Percentiles rank a stretch among this genome's conserved stretches.
Evolutionary conservation across 2,113 vertebrate species (phyloP).

Genomic region (Picathartes gymnocephalus): DNA sequence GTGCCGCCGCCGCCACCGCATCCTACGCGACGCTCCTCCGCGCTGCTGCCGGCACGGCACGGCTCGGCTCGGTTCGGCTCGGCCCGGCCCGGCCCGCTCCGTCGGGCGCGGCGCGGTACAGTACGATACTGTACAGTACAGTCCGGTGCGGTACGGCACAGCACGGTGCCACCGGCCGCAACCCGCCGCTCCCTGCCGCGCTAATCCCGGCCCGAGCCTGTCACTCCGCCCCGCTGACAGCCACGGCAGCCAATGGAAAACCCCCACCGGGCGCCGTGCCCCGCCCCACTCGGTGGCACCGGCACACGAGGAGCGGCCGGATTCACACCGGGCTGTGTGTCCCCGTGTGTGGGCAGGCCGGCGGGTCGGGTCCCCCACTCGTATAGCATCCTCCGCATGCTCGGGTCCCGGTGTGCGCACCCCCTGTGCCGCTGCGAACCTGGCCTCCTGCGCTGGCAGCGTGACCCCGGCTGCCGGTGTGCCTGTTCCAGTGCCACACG

Average conservation of each 20-base stretch:
- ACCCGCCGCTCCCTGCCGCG: background rate
- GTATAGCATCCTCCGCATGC: background rate
- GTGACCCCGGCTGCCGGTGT: rapidly evolving
- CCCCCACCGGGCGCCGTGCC: background rate
- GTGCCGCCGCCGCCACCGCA: background rate
- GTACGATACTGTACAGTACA: background rate
- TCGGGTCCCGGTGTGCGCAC: background rate
- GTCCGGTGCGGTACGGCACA: background rate
- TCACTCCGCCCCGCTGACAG: slow-evolving; percentile 29
- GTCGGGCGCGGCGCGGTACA: background rate
- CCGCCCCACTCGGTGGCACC: background rate
- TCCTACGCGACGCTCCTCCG: background rate
- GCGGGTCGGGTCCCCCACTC: too few relatives aligned
- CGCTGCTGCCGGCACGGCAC: background rate
- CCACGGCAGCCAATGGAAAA: background rate
- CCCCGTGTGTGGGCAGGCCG: background rate
- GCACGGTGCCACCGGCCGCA: background rate
- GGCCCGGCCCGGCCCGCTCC: background rate
- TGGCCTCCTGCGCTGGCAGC: rapidly evolving
- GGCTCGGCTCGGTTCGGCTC: too few relatives aligned
- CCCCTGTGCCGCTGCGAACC: background rate
- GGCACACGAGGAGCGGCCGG: background rate
- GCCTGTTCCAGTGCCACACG: rapidly evolving
- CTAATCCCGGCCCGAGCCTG: background rate
- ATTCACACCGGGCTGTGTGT: background rate